Base-by-base conservation (phyloP, 2,113 vertebrate species). In the Salvelinus sp. region DNA sequence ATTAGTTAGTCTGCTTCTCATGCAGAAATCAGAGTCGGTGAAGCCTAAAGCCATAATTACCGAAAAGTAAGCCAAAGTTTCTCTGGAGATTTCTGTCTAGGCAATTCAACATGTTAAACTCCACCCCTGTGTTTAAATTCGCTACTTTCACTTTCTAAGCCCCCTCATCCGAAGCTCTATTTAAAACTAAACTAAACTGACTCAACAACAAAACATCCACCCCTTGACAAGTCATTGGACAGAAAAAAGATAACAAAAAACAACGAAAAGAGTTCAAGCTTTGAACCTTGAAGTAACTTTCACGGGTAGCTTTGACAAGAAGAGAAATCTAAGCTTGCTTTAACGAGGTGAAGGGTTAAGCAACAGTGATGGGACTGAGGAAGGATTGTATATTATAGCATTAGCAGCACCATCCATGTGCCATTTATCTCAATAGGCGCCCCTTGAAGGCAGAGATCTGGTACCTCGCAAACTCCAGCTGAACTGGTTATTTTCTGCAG, bases 401-500 rank as follows among this genome's bases (percentile, higher is more conserved):
- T 69, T 44, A 69, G 57, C 33, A 18, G 28, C 48, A 16, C n/a
- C 54, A 69, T 6, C 20, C 66, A 76, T 27, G n/a, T 13, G 18
- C 4, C 50, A 63, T 70, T 70, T 3, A 27, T 70, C 67, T 63
- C 66, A 76, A 58, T 38, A 20, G 30, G 6, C 7, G 54, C 27
- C 33, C 3, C 62, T n/a, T 65, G 38, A 74, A 62, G 27, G 48
- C 63, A 67, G 23, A 54, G 25, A 47, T 30, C 44, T 30, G 28
- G 48, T 48, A 3, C 23, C 47, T 9, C 22, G 33, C 44, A 23
- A 22, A 22, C 28, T 16, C 30, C 58, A 6, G 23, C 12, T 23
- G 57, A 20, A 33, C 25, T 14, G 23, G 6, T 65, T 65, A 23
- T 22, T 70, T 70, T 66, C 67, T 70, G 48, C 50, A 20, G 75